A percentile compares a stretch with the other conserved stretches of the same genome.
These are phyloP conservation scores for Theonella swinhoei DNA, from an alignment of 37 sponge, comb jelly and placozoan genomes.

Conservation along the genomic window DNA sequence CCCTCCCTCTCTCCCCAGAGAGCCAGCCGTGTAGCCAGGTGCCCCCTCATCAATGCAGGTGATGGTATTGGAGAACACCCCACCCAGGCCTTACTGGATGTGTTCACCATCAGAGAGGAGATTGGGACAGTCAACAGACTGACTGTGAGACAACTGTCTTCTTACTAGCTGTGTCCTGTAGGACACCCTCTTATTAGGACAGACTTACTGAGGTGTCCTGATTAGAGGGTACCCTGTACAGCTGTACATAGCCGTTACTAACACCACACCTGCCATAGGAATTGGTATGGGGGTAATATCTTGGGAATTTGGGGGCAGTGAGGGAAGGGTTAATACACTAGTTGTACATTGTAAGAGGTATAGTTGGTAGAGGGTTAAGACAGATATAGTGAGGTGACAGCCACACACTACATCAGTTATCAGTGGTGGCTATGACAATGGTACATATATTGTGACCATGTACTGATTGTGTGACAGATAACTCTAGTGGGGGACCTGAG, in stretches of 20 bases:
- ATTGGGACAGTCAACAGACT: conserved; percentile 97
- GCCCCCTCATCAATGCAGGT: conserved; percentile 97
- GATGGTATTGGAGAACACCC: conserved; percentile 98
- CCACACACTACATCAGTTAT: too few species aligned
- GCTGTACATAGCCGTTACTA: too few species aligned
- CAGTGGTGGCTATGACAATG: too few species aligned
- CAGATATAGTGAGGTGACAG: too few species aligned
- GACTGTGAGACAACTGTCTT: conserved; percentile 93
- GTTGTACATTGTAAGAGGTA: too few species aligned
- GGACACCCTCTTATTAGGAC: too few species aligned
- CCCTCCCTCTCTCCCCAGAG: conserved; percentile 25
- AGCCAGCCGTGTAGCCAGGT: conserved; percentile 47
- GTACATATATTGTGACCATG: background rate
- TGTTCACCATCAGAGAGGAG: conserved; percentile 98
- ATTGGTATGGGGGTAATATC: background rate
- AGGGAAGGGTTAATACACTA: too few species aligned
- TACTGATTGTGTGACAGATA: conserved; percentile 51
- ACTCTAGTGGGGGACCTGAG: conserved; percentile 99
- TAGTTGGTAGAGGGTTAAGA: too few species aligned
- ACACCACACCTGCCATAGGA: too few species aligned
- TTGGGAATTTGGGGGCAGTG: background rate
- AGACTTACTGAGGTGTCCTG: too few species aligned
- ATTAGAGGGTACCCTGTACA: too few species aligned
- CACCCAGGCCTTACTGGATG: conserved; percentile 97
- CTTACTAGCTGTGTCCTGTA: too few species aligned